Evolutionary conservation across 1,140 invertebrate genomes (phyloP).

Genomic region (Drosophila kanapiae): DNA sequence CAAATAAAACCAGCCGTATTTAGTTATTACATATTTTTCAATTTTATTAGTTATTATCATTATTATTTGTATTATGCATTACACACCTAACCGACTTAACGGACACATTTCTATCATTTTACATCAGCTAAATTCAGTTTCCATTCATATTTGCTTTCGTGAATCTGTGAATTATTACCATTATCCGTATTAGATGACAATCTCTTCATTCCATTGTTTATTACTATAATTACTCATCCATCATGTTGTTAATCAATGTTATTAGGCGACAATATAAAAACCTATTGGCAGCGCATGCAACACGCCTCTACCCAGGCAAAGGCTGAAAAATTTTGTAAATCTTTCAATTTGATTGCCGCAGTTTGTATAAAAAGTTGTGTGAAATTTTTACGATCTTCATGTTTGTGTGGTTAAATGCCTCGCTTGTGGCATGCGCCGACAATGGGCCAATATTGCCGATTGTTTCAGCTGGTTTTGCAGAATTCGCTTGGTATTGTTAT

Average conservation of each 20-base stretch:
- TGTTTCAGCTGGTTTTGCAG: constrained; percentile 36
- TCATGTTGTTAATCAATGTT: constrained; percentile 19
- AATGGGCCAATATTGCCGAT: constrained; percentile 20
- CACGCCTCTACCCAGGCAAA: constrained; percentile 57
- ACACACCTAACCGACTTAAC: constrained; percentile 67
- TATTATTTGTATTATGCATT: constrained; percentile 79
- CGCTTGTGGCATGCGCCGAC: constrained; percentile 45
- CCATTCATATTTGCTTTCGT: constrained; percentile 41
- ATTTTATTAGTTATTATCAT: constrained; percentile 77
- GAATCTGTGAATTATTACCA: constrained; percentile 37
- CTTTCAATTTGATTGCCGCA: constrained; percentile 77
- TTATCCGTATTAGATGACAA: constrained; percentile 48
- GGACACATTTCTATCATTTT: constrained; percentile 62
- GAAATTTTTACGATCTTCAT: constrained; percentile 38
- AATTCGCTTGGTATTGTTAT: constrained; percentile 51
- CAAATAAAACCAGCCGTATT: constrained; percentile 8
- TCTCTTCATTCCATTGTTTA: constrained; percentile 47
- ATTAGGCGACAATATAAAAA: constrained; percentile 24
- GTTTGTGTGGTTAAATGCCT: constrained; percentile 35
- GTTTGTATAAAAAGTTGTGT: constrained; percentile 67
- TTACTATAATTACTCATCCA: constrained; percentile 66
- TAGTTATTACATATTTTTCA: constrained; percentile 72
- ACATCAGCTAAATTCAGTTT: constrained; percentile 78
- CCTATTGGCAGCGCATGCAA: constrained; percentile 20
- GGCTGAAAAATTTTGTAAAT: constrained; percentile 78